phyloP scores from a whole-genome alignment of 2,888 invertebrate species.

The Drosophila suboccidentalis region DNA sequence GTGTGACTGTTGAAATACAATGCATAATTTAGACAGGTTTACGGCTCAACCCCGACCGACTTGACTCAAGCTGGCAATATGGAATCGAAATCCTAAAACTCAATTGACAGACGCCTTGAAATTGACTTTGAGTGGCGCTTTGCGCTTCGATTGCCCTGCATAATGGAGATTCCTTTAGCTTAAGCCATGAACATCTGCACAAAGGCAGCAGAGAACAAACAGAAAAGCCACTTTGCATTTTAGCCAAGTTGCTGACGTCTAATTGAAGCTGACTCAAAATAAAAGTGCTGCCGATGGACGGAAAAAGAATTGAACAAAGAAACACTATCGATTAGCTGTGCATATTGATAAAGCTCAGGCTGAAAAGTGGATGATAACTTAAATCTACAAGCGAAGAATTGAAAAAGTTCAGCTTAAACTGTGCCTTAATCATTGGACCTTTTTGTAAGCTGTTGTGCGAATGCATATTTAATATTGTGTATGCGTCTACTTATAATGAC shows the following conservation, averaged over 20 bases:
- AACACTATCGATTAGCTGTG: conserved; percentile 21
- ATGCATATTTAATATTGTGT: conserved; percentile 26
- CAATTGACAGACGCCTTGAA: conserved; percentile 41
- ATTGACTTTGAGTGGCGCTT: conserved; percentile 57
- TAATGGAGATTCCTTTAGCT: conserved; percentile 63
- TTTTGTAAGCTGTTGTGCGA: conserved; percentile 19
- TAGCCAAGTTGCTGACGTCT: conserved; percentile 45
- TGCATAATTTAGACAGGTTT: conserved; percentile 39
- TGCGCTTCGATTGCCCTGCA: conserved; percentile 75
- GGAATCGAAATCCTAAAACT: conserved; percentile 25
- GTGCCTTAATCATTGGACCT: background rate
- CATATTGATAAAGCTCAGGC: background rate
- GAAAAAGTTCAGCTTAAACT: background rate
- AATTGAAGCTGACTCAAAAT: conserved; percentile 67
- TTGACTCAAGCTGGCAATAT: conserved; percentile 12
- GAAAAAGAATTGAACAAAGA: conserved; percentile 1
- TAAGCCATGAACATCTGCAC: conserved; percentile 59
- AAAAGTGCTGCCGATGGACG: conserved; percentile 43
- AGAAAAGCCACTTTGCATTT: conserved; percentile 66
- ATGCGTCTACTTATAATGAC: conserved; percentile 60
- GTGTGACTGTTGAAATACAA: conserved; percentile 28
- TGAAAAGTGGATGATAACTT: background rate
- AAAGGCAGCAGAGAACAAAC: conserved; percentile 55
- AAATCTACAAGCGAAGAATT: background rate
- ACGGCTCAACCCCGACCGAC: background rate